These are phyloP conservation scores for Anarrhichthys ocellatus DNA, from an alignment of 2,113 vertebrate genomes.

Conservation along the genomic window DNA sequence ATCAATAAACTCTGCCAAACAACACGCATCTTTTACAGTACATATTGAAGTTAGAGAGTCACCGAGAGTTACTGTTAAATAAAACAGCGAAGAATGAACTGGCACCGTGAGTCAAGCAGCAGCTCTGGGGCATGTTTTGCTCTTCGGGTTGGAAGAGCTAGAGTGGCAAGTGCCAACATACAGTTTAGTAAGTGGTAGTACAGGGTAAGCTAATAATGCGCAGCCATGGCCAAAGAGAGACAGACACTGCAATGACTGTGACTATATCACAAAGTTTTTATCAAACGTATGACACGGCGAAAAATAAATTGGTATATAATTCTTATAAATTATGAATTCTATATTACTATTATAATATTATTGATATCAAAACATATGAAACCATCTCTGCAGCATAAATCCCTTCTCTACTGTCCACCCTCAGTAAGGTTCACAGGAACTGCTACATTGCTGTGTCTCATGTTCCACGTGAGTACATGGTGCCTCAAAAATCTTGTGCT, in stretches of 20 bases:
- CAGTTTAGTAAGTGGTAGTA: too few species aligned
- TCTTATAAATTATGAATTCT: too few species aligned
- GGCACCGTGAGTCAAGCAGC: too few species aligned
- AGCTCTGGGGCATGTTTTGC: too few species aligned
- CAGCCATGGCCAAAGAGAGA: too few species aligned
- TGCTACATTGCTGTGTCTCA: neutral
- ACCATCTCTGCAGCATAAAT: neutral
- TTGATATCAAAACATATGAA: neutral
- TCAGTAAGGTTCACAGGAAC: neutral
- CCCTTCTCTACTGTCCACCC: neutral
- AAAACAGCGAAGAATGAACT: neutral
- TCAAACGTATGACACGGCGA: too few species aligned
- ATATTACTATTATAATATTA: neutral
- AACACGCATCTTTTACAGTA: neutral
- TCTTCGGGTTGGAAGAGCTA: too few species aligned
- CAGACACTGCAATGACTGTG: too few species aligned
- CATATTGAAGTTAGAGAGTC: neutral
- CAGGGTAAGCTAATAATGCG: too few species aligned
- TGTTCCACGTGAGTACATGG: conserved; percentile 2
- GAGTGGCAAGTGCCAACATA: too few species aligned
- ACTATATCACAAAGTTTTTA: too few species aligned
- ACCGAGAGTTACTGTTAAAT: neutral
- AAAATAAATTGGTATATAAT: too few species aligned
- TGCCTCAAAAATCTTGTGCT: conserved; percentile 1
- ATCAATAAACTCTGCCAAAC: neutral